These are phyloP conservation scores for Isichthys henryi DNA, from an alignment of 2,113 vertebrate species.

Conservation along the genomic window DNA sequence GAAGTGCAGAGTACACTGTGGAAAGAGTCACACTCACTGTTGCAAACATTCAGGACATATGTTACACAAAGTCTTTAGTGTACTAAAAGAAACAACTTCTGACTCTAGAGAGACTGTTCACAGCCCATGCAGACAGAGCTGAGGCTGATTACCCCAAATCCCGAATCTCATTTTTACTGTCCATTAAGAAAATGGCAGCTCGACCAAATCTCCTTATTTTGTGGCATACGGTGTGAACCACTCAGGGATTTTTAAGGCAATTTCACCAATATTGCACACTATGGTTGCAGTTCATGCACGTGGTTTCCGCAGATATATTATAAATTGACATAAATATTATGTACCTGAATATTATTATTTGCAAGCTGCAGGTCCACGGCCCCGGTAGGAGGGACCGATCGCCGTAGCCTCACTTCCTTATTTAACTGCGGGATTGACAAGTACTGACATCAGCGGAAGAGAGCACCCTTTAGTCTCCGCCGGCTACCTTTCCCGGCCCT, in stretches of 20 bases:
- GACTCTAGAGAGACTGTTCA: neutral
- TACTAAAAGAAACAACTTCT: neutral
- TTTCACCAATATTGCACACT: neutral
- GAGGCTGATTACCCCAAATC: neutral
- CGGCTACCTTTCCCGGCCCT: neutral
- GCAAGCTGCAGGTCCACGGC: neutral
- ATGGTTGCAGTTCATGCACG: neutral
- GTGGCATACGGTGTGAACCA: neutral
- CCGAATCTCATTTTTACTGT: neutral
- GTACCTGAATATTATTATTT: neutral
- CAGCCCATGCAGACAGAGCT: neutral
- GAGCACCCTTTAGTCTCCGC: conserved; percentile 16
- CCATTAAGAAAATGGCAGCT: neutral
- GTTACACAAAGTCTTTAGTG: neutral
- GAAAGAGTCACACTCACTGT: no score
- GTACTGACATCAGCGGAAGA: conserved; percentile 25
- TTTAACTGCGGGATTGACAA: conserved; percentile 16
- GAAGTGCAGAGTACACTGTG: neutral
- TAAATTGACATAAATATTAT: neutral
- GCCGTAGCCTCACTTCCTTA: conserved; percentile 16
- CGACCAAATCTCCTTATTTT: neutral
- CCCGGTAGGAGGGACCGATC: conserved; percentile 14
- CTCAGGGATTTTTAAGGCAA: neutral
- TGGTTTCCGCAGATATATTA: neutral
- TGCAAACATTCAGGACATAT: neutral